These are phyloP conservation scores for Tinamus major DNA, from an alignment of 2,797 vertebrate genomes.

Conservation along the genomic window DNA sequence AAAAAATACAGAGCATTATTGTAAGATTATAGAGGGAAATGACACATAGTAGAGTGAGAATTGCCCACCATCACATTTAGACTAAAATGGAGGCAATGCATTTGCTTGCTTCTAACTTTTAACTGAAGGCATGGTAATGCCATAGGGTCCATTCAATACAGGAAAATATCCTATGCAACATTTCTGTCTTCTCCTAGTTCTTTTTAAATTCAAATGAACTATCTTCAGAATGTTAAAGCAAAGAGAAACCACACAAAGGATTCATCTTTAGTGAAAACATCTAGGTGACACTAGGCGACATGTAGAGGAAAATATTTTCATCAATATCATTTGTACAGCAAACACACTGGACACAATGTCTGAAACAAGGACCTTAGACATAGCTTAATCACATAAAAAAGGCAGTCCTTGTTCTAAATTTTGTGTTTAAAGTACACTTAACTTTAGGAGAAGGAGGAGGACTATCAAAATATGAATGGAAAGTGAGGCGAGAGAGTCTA, in stretches of 20 bases:
- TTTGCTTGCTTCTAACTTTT: slow-evolving; percentile 1
- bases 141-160: rapidly evolving
- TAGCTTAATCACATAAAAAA: not conserved
- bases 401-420: not conserved
- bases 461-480: not conserved
- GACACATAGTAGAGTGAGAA: not conserved
- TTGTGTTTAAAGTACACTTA: not conserved
- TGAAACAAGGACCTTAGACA: not conserved
- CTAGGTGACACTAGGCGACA: not conserved
- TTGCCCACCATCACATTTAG: not conserved
- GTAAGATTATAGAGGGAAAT: not conserved
- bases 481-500: not conserved
- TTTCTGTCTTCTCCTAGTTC: not conserved
- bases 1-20: not conserved
- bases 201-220: not conserved
- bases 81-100: not conserved
- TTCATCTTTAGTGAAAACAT: not conserved
- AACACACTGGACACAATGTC: not conserved
- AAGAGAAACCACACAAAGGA: not conserved
- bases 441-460: not conserved
- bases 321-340: not conserved
- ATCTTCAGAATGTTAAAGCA: not conserved
- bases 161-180: not conserved
- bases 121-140: not conserved
- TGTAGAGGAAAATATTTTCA: not conserved